These are phyloP conservation scores for Mesochorus sp. DNA, from an alignment of 2,888 invertebrate species.

Conservation along the genomic window DNA sequence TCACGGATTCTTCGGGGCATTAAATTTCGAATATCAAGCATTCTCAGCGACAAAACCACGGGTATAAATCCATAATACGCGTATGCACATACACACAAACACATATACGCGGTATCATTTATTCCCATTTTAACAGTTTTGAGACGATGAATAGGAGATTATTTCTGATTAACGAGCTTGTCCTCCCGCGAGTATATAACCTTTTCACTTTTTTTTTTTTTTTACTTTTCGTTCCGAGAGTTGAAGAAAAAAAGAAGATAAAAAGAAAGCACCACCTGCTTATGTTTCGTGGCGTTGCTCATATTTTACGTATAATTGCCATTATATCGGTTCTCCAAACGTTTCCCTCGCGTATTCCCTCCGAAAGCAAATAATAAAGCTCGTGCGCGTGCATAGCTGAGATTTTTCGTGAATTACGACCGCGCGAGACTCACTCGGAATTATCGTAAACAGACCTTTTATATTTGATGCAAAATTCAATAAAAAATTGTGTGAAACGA, in stretches of 20 bases:
- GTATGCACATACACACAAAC: too few species aligned
- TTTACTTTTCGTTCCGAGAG: background rate
- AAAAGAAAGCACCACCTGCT: conserved; percentile 17
- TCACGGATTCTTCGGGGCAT: too few species aligned
- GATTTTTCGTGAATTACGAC: conserved; percentile 52
- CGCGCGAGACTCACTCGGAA: conserved; percentile 4
- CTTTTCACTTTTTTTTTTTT: background rate
- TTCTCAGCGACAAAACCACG: background rate
- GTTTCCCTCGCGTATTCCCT: background rate
- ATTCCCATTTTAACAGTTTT: background rate
- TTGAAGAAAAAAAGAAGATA: background rate
- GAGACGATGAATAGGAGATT: conserved; percentile 44
- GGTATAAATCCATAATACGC: background rate
- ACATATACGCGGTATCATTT: background rate
- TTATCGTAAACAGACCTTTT: conserved; percentile 4
- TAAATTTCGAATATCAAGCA: background rate
- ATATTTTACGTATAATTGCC: conserved; percentile 57
- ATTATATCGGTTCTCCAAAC: conserved; percentile 45
- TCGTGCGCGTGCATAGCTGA: conserved; percentile 7
- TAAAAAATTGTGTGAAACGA: background rate
- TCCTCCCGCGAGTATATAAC: conserved; percentile 5
- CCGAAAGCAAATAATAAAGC: conserved; percentile 49
- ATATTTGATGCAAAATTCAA: too few species aligned
- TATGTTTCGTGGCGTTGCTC: conserved; percentile 36
- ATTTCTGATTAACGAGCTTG: conserved; percentile 40